Percentiles rank a stretch among this genome's conserved stretches.
These are phyloP conservation scores for Volucella inanis DNA, from an alignment of 2,888 invertebrate genomes.

Conservation along the genomic window DNA sequence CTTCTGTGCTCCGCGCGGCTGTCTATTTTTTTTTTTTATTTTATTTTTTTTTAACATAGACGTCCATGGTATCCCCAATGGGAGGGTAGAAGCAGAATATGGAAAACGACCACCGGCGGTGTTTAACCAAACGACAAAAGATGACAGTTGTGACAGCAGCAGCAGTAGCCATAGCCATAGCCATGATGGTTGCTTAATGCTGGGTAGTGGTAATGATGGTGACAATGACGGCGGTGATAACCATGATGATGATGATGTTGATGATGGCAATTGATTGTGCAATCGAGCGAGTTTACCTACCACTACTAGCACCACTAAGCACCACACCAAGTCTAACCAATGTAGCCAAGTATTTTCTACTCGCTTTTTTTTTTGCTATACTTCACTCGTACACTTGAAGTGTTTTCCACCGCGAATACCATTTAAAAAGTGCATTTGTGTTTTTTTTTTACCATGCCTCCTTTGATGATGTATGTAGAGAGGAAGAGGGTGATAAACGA, in stretches of 20 bases:
- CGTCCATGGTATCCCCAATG: slow-evolving; percentile 15
- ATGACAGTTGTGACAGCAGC: slow-evolving; percentile 63
- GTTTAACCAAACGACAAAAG: slow-evolving; percentile 66
- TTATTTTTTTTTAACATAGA: slow-evolving; percentile 28
- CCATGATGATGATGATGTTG: slow-evolving; percentile 45
- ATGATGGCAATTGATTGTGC: slow-evolving; percentile 62
- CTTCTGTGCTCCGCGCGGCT: slow-evolving; percentile 7
- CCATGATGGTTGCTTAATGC: not conserved
- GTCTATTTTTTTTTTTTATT: slow-evolving; percentile 9
- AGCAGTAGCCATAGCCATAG: not conserved
- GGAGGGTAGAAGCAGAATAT: slow-evolving; percentile 39
- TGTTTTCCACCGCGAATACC: slow-evolving; percentile 11
- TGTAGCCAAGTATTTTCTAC: slow-evolving; percentile 1
- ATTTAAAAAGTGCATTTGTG: slow-evolving; percentile 41
- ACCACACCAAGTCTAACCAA: slow-evolving; percentile 16
- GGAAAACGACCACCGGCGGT: slow-evolving; percentile 66
- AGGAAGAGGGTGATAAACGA: slow-evolving; percentile 39
- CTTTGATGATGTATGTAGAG: slow-evolving; percentile 18
- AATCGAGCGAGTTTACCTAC: slow-evolving; percentile 61
- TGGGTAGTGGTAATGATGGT: slow-evolving; percentile 16
- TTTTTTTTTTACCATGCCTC: not conserved
- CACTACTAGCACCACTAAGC: slow-evolving; percentile 17
- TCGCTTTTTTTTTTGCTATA: slow-evolving; percentile 10
- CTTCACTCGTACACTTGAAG: slow-evolving; percentile 40
- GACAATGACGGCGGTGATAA: not conserved